Percentiles rank a stretch among this genome's conserved stretches.
Evolutionary conservation across 2,888 invertebrate genomes (phyloP).

Genomic region (Escarpia spicata): DNA sequence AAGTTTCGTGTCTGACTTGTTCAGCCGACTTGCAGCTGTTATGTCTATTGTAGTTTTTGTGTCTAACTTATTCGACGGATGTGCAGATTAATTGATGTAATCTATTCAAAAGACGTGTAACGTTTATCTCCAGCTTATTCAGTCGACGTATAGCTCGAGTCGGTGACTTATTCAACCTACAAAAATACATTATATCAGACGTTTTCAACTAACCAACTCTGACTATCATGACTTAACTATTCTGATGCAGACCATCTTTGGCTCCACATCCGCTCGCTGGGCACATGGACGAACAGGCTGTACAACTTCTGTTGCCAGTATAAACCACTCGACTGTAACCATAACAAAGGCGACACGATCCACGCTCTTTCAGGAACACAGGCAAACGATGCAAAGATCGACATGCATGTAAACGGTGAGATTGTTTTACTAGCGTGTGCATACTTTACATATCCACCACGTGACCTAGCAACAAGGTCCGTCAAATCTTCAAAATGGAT

Average conservation of each 20-base stretch:
- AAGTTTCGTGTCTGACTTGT: not conserved
- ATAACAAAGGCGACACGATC: not conserved
- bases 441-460: too few species aligned
- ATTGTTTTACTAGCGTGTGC: not conserved
- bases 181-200: not conserved
- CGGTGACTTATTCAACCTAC: not conserved
- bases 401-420: not conserved
- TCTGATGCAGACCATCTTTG: slow-evolving; percentile 81
- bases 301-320: slow-evolving; percentile 45
- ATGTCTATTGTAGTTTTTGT: not conserved
- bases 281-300: slow-evolving; percentile 78
- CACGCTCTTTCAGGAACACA: not conserved
- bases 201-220: too few species aligned
- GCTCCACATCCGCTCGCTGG: slow-evolving; percentile 92
- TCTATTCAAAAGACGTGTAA: not conserved
- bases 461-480: too few species aligned
- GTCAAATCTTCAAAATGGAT: too few species aligned
- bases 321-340: slow-evolving; percentile 2
- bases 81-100: not conserved
- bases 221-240: not conserved
- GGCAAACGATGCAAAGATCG: not conserved
- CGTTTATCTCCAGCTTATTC: too few species aligned
- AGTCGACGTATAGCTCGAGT: not conserved
- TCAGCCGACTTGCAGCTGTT: not conserved
- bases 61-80: not conserved